Percentiles rank a stretch among this genome's conserved stretches.
Evolutionary conservation across 2,888 invertebrate genomes (phyloP).

Genomic region (Seladonia tumulorum): DNA sequence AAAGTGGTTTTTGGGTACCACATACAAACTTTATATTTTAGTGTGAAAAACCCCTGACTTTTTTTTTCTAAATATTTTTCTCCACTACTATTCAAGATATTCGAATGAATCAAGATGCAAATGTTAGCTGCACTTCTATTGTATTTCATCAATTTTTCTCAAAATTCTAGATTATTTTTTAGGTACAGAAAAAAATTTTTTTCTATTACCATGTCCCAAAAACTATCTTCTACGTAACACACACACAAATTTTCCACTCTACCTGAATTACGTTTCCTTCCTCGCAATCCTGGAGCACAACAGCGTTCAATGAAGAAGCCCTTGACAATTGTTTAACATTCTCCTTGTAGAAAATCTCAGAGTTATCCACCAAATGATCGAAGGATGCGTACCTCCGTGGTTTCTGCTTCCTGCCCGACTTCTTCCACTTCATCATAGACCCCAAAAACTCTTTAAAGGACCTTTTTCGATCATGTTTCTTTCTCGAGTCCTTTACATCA

Average conservation of each 20-base stretch:
- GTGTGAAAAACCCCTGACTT: no score
- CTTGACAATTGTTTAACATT: constrained; percentile 21
- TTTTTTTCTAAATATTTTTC: no score
- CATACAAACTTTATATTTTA: no score
- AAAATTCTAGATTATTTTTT: background rate
- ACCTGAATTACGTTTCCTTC: constrained; percentile 1
- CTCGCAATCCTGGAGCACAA: background rate
- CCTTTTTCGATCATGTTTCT: constrained; percentile 19
- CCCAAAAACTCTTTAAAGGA: constrained; percentile 62
- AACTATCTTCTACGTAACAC: background rate
- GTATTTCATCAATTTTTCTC: background rate
- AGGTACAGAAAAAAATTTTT: no score
- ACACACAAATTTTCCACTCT: background rate
- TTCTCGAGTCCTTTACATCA: background rate
- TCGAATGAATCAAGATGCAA: no score
- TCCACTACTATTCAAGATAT: no score
- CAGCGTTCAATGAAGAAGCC: constrained; percentile 13
- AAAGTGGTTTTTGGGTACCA: no score
- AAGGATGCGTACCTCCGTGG: constrained; percentile 32
- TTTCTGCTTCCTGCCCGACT: constrained; percentile 13
- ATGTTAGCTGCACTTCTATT: background rate
- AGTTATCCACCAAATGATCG: constrained; percentile 28
- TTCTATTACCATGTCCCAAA: no score
- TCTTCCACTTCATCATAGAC: constrained; percentile 59
- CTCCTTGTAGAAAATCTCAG: background rate